Evolutionary conservation across 2,888 invertebrate genomes (phyloP).

Genomic region (Thalpophila matura): DNA sequence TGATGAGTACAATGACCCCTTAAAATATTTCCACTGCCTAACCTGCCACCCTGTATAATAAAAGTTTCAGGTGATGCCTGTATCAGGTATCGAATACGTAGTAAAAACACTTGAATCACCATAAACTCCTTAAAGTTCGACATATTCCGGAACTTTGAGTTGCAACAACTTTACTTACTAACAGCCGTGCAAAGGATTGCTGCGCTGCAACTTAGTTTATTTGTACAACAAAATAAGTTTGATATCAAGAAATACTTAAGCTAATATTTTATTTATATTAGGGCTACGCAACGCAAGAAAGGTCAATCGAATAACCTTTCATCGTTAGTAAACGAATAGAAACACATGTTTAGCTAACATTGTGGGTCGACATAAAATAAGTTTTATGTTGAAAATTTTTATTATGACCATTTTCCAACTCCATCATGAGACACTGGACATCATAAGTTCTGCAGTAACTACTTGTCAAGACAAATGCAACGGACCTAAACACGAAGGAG

Average conservation of each 20-base stretch:
- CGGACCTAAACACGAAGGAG: too few relatives aligned
- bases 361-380: slow-evolving; percentile 7
- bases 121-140: slow-evolving; percentile 6
- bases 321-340: slow-evolving; percentile 16
- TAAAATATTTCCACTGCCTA: too few relatives aligned
- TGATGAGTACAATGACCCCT: too few relatives aligned
- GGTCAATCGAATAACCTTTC: slow-evolving; percentile 20
- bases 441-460: too few relatives aligned
- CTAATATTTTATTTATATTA: slow-evolving; percentile 13
- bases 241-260: slow-evolving; percentile 11
- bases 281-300: neutral
- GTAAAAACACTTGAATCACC: slow-evolving; percentile 2
- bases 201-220: slow-evolving; percentile 35
- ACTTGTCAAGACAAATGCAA: too few relatives aligned
- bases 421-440: too few relatives aligned
- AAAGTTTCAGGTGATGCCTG: neutral
- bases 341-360: slow-evolving; percentile 31
- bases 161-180: slow-evolving; percentile 8
- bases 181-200: slow-evolving; percentile 22
- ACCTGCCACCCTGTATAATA: too few relatives aligned
- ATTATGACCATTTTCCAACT: too few relatives aligned
- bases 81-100: neutral
- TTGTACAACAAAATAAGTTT: slow-evolving; percentile 35
- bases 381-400: too few relatives aligned
- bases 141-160: slow-evolving; percentile 18